Base-by-base conservation (phyloP, 2,113 vertebrate species). In the Notiomystis cincta region DNA sequence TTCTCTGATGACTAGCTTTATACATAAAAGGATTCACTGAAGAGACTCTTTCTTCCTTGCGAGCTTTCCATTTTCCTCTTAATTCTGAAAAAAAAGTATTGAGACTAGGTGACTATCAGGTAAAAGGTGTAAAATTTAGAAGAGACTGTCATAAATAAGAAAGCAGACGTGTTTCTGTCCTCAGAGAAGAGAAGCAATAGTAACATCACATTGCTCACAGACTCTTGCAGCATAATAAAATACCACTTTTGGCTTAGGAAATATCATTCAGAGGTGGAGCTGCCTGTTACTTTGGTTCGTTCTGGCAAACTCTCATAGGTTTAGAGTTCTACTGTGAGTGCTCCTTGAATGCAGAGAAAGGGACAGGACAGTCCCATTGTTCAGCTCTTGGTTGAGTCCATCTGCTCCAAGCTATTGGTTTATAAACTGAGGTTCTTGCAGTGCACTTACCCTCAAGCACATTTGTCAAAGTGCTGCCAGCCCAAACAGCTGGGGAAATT, bases 401-500 rank as follows among this genome's bases (percentile, higher is more conserved):
- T 51, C 69, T 79, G 14, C 65, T 94, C 4, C 1, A 40, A 89
- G 66, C 54, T 70, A 8, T 64, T 51, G 47, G 50, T 90, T 86
- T 86, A 40, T 86, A 40, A 91, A 27, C 35, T 30, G 48, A 88
- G 51, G 37, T 20, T 87, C 89, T 79, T 90, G 78, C 71, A 80
- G 30, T 91, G 38, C 47, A n/a, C 25, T 76, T 82, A 20, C 19
- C 50, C 51, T 86, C 72, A 44, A 70, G 40, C 64, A 90, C 9
- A 3, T 64, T 78, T 67, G 57, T 83, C 1, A 0, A 77, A 79
- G 48, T 67, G 20, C 61, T 81, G 57, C 86, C 76, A 95, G 92
- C 82, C 82, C 79, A 90, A 94, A 91, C 47, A 54, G 73, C 95
- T 87, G 65, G 92, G 94, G 94, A 93, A 87, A 89, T 94, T 57